Base-by-base conservation (phyloP, 2,113 vertebrate species). In the Tonatia bakeri region DNA sequence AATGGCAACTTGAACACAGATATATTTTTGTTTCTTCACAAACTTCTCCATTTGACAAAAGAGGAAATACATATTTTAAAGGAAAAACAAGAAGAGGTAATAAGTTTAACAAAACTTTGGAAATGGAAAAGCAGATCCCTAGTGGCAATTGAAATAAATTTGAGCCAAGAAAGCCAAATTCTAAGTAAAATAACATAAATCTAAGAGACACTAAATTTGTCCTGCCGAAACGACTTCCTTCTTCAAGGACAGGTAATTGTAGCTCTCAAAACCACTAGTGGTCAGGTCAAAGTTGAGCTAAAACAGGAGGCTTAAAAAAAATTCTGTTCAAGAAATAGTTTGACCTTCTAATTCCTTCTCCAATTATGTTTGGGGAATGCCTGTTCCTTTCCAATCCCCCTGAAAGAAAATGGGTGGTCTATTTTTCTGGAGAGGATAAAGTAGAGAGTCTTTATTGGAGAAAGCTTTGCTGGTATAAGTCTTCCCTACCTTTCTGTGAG, bases 371-470 rank as follows among this genome's bases (percentile, higher is more conserved):
- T 75, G 79, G 33, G 1, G 2, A 69, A 67, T 69, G 40, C 2
- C 6, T 28, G 3, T 31, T 2, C 1, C 4, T 77, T 20, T 8
- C 5, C 19, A 81, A 59, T 1, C 0, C 7, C 2, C 7, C 36
- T 17, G 17, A 54, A 24, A 50, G 7, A 14, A 22, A 81, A 56
- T 19, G 43, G 26, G 5, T n/a, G 0, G 4, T 19, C 72, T 72
- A 40, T 33, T 81, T 36, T 33, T 92, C 90, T 94, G 38, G 16
- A 64, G 33, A 94, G 5, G 5, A 70, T 31, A 47, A 79, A 79
- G n/a, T 2, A 61, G 33, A 88, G 2, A 9, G 26, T 36, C 22
- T 54, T 4, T 16, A 12, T 1, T 59, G 31, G 26, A 14, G 64
- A 72, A 85, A 86, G 0, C 20, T 45, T 0, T 26, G 7, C n/a